Evolutionary conservation across 2,888 invertebrate species (phyloP).

Genomic region (Zootermopsis nevadensis): DNA sequence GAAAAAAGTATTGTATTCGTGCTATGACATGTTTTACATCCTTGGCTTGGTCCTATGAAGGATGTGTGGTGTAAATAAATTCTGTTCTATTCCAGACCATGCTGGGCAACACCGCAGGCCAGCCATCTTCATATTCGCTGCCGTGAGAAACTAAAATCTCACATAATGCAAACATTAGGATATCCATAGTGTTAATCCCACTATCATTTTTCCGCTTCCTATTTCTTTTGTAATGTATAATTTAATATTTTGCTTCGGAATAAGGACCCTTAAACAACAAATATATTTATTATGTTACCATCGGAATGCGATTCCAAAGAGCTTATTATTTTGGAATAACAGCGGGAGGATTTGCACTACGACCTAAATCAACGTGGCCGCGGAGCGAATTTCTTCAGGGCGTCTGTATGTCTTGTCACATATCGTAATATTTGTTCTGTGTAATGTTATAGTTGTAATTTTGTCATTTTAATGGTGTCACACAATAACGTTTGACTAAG

Average conservation of each 20-base stretch:
- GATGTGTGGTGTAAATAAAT: too few relatives aligned
- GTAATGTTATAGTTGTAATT: slow-evolving; percentile 8
- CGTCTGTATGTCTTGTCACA: not conserved
- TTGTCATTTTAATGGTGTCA: slow-evolving; percentile 34
- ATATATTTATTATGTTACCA: not conserved
- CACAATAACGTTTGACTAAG: slow-evolving; percentile 25
- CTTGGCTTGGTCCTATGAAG: too few relatives aligned
- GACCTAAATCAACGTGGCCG: slow-evolving; percentile 31
- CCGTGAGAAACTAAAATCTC: too few relatives aligned
- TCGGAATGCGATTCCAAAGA: not conserved
- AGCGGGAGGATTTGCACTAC: slow-evolving; percentile 2
- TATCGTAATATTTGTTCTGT: not conserved
- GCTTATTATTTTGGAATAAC: not conserved
- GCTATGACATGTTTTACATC: too few relatives aligned
- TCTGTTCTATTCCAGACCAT: too few relatives aligned
- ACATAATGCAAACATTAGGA: too few relatives aligned
- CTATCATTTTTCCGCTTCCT: not conserved
- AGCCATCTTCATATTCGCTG: too few relatives aligned
- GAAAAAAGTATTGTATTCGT: too few relatives aligned
- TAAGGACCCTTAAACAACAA: not conserved
- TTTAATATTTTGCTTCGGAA: not conserved
- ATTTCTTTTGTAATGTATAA: too few relatives aligned
- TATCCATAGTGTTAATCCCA: too few relatives aligned
- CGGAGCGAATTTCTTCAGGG: slow-evolving; percentile 11
- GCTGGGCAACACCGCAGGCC: too few relatives aligned